Percentiles rank a stretch among this genome's conserved stretches.
These are phyloP conservation scores for Brachionichthys hirsutus DNA, from an alignment of 2,113 vertebrate species.

Conservation along the genomic window DNA sequence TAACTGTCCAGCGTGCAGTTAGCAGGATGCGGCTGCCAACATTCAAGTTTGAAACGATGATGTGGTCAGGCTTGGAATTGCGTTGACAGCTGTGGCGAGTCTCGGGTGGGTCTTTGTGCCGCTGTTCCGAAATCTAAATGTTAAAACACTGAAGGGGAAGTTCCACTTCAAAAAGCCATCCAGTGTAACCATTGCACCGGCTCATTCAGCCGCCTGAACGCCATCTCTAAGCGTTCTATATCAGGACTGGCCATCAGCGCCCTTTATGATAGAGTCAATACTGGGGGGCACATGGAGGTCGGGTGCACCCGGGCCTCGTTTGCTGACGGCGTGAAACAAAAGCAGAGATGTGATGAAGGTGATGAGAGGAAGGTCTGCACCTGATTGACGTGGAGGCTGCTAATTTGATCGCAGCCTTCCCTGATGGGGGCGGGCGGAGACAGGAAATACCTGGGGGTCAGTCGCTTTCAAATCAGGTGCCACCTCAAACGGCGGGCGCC, in stretches of 20 bases:
- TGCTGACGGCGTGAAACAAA: slow-evolving; percentile 52
- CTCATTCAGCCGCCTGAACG: no score
- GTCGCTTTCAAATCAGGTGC: slow-evolving; percentile 24
- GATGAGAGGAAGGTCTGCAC: slow-evolving; percentile 52
- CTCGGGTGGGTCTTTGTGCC: no score
- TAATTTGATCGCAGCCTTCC: slow-evolving; percentile 57
- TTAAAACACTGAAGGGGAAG: no score
- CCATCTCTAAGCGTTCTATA: no score
- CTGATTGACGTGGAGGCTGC: slow-evolving; percentile 59
- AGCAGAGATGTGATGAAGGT: slow-evolving; percentile 32
- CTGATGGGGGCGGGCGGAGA: slow-evolving; percentile 19
- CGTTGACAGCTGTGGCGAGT: no score
- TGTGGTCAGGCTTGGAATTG: no score
- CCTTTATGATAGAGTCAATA: slow-evolving; percentile 58
- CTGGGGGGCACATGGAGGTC: slow-evolving; percentile 53
- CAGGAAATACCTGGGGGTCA: slow-evolving; percentile 29
- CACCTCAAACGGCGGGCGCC: slow-evolving; percentile 29
- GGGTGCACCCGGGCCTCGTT: slow-evolving; percentile 48
- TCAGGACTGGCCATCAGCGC: slow-evolving; percentile 17
- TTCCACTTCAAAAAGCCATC: no score
- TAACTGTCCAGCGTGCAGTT: no score
- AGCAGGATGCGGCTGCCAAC: no score
- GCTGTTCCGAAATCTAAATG: no score
- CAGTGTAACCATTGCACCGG: no score
- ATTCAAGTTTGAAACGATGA: no score